phyloP scores from a whole-genome alignment of 2,888 invertebrate genomes.

The Hecatera dysodea region DNA sequence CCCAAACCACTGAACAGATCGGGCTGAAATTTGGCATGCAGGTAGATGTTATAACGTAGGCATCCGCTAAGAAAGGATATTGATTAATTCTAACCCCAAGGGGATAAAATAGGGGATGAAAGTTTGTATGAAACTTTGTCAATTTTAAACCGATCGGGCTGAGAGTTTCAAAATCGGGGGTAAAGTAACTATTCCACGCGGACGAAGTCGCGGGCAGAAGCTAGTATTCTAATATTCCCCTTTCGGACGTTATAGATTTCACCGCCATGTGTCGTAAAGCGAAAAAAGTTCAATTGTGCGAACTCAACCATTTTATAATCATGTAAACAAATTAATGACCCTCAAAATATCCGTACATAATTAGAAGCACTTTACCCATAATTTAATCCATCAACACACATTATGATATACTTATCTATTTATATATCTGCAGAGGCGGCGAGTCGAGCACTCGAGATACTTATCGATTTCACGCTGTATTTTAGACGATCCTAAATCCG shows the following conservation, averaged over 20 bases:
- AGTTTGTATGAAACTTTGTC: too few species aligned
- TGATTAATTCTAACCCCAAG: too few species aligned
- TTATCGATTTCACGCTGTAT: slow-evolving; percentile 83
- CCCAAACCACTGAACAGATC: too few species aligned
- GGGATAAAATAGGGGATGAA: too few species aligned
- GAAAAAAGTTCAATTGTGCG: not conserved
- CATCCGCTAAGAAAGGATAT: too few species aligned
- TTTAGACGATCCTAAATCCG: slow-evolving; percentile 77
- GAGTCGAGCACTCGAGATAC: slow-evolving; percentile 57
- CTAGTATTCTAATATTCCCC: too few species aligned
- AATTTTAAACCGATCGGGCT: too few species aligned
- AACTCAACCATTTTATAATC: not conserved
- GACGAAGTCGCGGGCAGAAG: too few species aligned
- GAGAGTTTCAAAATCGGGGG: too few species aligned
- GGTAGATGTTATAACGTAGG: too few species aligned
- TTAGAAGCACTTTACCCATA: slow-evolving; percentile 21
- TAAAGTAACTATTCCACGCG: too few species aligned
- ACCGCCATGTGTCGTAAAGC: not conserved
- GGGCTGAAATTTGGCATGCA: too few species aligned
- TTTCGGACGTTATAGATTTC: not conserved
- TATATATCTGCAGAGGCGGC: slow-evolving; percentile 15
- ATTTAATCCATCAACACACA: not conserved
- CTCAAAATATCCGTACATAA: slow-evolving; percentile 17
- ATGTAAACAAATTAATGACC: slow-evolving; percentile 23
- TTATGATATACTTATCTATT: slow-evolving; percentile 3